Percentiles rank a stretch among this genome's conserved stretches.
These are phyloP conservation scores for Regulus satrapa DNA, from an alignment of 2,113 vertebrate species.

Conservation along the genomic window DNA sequence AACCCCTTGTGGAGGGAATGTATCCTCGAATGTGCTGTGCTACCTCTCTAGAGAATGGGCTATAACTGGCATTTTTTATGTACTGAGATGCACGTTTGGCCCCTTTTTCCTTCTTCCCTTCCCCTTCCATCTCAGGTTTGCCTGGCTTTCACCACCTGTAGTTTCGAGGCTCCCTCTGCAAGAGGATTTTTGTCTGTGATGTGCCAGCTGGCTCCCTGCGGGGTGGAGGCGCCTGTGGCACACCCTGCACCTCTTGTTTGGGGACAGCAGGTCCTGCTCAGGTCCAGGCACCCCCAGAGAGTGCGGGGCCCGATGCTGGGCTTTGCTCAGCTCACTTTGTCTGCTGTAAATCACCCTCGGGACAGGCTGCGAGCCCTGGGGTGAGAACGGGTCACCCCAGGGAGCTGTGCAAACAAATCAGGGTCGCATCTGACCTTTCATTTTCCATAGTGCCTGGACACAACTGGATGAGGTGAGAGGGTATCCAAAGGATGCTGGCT, in stretches of 20 bases:
- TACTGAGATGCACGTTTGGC: rapidly evolving
- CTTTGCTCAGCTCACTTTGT: background rate
- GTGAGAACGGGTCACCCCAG: background rate
- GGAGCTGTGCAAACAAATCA: background rate
- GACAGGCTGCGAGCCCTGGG: background rate
- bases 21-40: background rate
- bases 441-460: background rate
- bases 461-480: conserved; percentile 14
- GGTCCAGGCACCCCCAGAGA: too few relatives aligned
- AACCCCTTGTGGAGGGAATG: background rate
- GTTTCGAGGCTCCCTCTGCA: background rate
- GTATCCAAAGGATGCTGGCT: background rate
- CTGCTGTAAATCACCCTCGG: background rate
- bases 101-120: background rate
- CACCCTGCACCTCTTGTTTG: background rate
- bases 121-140: background rate
- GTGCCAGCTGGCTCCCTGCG: background rate
- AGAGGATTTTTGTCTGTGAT: rapidly evolving
- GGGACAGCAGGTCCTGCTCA: background rate
- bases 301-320: rapidly evolving
- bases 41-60: background rate
- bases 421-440: background rate
- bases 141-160: rapidly evolving
- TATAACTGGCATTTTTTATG: rapidly evolving
- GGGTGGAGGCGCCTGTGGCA: background rate